These are phyloP conservation scores for silkworm (Bombyx mori) DNA, from an alignment of 1,140 invertebrate genomes.

Conservation along the genomic window ASM3026992v2 NC_085121.1:11732501-11733000, in stretches of 20 bases:
- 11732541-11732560: slow-evolving; percentile 31
- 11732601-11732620: slow-evolving; percentile 54
- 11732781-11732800: slow-evolving; percentile 80
- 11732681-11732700: slow-evolving; percentile 45
- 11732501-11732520: slow-evolving; percentile 35
- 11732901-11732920: slow-evolving; percentile 62
- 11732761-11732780: slow-evolving; percentile 81
- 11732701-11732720: slow-evolving; percentile 29
- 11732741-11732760: slow-evolving; percentile 78
- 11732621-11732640: slow-evolving; percentile 55
- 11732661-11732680: slow-evolving; percentile 22
- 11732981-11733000: slow-evolving; percentile 24
- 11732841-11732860: slow-evolving; percentile 85
- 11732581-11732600: slow-evolving; percentile 61
- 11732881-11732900: slow-evolving; percentile 86
- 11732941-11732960: slow-evolving; percentile 14
- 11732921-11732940: slow-evolving; percentile 12
- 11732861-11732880: slow-evolving; percentile 85
- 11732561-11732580: slow-evolving; percentile 50
- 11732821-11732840: slow-evolving; percentile 79
- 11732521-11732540: slow-evolving; percentile 45
- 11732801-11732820: slow-evolving; percentile 64
- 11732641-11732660: slow-evolving; percentile 21
- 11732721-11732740: slow-evolving; percentile 79
- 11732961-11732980: slow-evolving; percentile 17